Evolutionary conservation across 1,140 invertebrate genomes (phyloP), one percentile per base, ranked within the genome.

Genomic region (Pectinophora gossypiella): DNA sequence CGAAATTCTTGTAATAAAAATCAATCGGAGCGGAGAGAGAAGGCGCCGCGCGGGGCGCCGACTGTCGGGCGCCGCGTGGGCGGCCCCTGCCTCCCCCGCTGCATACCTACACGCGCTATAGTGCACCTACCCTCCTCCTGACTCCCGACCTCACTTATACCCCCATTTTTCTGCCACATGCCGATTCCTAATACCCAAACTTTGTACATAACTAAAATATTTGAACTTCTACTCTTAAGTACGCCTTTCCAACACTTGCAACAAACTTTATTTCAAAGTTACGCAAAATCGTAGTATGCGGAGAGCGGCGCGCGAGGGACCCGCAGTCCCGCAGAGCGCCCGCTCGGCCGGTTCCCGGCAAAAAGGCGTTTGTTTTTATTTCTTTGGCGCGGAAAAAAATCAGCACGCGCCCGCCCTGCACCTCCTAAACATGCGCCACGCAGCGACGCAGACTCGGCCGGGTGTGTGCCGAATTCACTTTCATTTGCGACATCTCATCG

Each of bases 1-100:
- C 77, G 85, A 82, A 81, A 85, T 86, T 85, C 83, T 86, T 86
- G 85, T 86, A 88, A 88, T 88, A 88, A 88, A 88, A 88, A 88
- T 88, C 87, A 88, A 88, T 88, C 87, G 85, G 72, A 81, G 80
- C 76, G 74, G 72, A 80, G 82, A 72, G 72, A 76, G 76, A 79
- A 80, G 76, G 79, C 76, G 76, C 75, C 79, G 70, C 54, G 71
- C 70, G 75, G 79, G 78, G 78, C 72, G 80, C 74, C 75, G 72
- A 66, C 75, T 63, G 68, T 74, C 66, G 76, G 76, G 74, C 68
- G 64, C 64, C 49, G 67, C 51, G 42, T 44, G 42, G 43, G 53
- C 52, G 52, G 38, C 43, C 40, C 49, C 32, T 51, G 60, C 67
- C 64, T 57, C 64, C 53, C 51, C 56, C 60, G 43, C 54, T 65